Percentiles rank a stretch among this genome's conserved stretches.
phyloP scores from a whole-genome alignment of 1,140 invertebrate species.

The Drosophila pachea region DNA sequence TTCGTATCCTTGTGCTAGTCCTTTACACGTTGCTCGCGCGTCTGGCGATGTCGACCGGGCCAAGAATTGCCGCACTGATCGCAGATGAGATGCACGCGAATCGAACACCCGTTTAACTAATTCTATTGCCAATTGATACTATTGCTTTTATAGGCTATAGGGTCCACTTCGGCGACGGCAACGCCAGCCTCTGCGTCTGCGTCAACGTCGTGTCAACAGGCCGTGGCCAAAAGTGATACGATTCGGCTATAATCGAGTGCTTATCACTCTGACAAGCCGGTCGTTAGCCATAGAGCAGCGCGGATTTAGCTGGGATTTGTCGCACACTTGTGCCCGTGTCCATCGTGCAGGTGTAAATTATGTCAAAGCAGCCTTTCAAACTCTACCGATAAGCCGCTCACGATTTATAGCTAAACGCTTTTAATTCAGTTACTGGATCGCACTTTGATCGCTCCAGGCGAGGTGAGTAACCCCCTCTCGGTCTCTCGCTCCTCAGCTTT shows the following conservation, averaged over 20 bases:
- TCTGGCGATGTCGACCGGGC: no score
- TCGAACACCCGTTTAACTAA: constrained; percentile 38
- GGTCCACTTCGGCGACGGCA: constrained; percentile 34
- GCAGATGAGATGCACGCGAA: constrained; percentile 12
- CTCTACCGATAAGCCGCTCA: constrained; percentile 20
- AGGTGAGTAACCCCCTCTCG: constrained; percentile 15
- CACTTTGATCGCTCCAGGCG: constrained; percentile 17
- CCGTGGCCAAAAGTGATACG: constrained; percentile 32
- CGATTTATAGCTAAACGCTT: constrained; percentile 31
- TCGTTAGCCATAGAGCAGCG: background rate
- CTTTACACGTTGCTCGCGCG: no score
- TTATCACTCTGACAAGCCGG: constrained; percentile 18
- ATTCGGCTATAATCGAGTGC: constrained; percentile 17
- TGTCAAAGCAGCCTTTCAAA: constrained; percentile 27
- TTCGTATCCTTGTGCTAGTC: background rate
- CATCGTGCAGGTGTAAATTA: constrained; percentile 31
- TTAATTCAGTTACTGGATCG: constrained; percentile 27
- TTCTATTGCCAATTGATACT: constrained; percentile 31
- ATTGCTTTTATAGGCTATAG: constrained; percentile 59
- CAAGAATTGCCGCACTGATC: no score
- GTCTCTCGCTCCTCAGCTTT: background rate
- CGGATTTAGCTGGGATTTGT: constrained; percentile 39
- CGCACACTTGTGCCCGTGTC: background rate
- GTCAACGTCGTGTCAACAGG: constrained; percentile 12
- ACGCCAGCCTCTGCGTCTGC: constrained; percentile 8